Base-by-base conservation (phyloP, 2,888 invertebrate species). In the Clunio marinus region DNA sequence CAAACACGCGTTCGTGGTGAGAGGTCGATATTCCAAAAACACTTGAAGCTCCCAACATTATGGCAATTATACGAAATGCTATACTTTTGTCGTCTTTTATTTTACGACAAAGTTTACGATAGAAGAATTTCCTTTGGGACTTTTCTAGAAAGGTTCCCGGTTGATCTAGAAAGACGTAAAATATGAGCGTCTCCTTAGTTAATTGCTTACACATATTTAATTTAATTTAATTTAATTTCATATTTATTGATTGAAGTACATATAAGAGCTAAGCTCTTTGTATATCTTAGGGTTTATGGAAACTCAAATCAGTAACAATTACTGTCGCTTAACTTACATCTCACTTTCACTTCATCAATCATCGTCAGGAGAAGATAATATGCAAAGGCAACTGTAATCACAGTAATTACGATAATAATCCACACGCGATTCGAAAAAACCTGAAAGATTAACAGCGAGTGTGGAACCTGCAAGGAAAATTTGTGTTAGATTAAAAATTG, bases 1-100 rank as follows among this genome's bases (percentile, higher is more conserved):
- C 62, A 51, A 71, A 71, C 17, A 71, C n/a, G n/a, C 70, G 60
- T 25, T 71, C 70, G 24, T 69, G 60, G 20, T 51, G 59, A 55
- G 69, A 58, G n/a, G 55, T 45, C 17, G 62, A 68, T 66, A 72
- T 58, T 41, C 69, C 62, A 25, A n/a, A n/a, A 25, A 69, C 46
- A 22, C 17, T 32, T 46, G 72, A 68, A 15, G 70, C 70, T 62
- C 69, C 69, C n/a, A 71, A 24, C 24, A 71, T 32, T 17, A 70
- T 51, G 35, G 70, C 70, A 69, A 71, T 70, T 69, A 71, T 70
- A 27, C 70, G 45, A 41, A 66, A 51, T 57, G 32, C 22, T 15
- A 67, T 37, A 17, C 32, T 35, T 57, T 25, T 28, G 67, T 57
- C 57, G 25, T 15, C 24, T 28, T 37, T 45, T n/a, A 65, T 45